Evolutionary conservation across 2,888 invertebrate genomes (phyloP).

Genomic region (Tiphia femorata): DNA sequence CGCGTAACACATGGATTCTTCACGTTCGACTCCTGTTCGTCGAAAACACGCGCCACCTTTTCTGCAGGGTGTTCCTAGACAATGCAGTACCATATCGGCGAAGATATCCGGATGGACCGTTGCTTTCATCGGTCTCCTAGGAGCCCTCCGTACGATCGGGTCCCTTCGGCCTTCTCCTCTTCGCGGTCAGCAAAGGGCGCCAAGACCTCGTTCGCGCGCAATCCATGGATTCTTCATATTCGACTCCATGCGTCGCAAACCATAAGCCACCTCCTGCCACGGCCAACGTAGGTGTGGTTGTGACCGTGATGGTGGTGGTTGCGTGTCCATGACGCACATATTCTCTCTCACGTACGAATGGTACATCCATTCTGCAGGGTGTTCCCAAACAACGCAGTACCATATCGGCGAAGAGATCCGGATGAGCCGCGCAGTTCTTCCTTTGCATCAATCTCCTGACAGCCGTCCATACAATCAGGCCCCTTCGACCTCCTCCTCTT

Average conservation of each 20-base stretch:
- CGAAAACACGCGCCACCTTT: too few relatives aligned
- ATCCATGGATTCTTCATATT: too few relatives aligned
- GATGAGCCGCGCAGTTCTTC: too few relatives aligned
- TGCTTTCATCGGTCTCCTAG: slow-evolving; percentile 47
- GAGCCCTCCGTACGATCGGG: slow-evolving; percentile 4
- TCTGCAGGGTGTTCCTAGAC: slow-evolving; percentile 14
- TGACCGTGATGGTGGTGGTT: slow-evolving; percentile 5
- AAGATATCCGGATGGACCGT: slow-evolving; percentile 23
- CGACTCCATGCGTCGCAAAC: too few relatives aligned
- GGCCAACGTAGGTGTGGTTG: not conserved
- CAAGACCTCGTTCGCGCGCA: too few relatives aligned
- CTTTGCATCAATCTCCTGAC: too few relatives aligned
- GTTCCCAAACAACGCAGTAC: slow-evolving; percentile 16
- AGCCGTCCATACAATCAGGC: too few relatives aligned
- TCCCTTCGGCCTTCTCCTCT: not conserved
- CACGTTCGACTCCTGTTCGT: too few relatives aligned
- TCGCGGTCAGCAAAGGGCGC: too few relatives aligned
- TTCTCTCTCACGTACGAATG: slow-evolving; percentile 18
- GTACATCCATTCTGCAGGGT: slow-evolving; percentile 13
- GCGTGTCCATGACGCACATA: slow-evolving; percentile 28
- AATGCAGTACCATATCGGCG: slow-evolving; percentile 9
- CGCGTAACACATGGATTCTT: too few relatives aligned
- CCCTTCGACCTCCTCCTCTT: not conserved
- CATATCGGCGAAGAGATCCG: not conserved
- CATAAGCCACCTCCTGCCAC: too few relatives aligned